Evolutionary conservation across 2,797 vertebrate genomes (phyloP).

Genomic region (Clarias pachynema): DNA sequence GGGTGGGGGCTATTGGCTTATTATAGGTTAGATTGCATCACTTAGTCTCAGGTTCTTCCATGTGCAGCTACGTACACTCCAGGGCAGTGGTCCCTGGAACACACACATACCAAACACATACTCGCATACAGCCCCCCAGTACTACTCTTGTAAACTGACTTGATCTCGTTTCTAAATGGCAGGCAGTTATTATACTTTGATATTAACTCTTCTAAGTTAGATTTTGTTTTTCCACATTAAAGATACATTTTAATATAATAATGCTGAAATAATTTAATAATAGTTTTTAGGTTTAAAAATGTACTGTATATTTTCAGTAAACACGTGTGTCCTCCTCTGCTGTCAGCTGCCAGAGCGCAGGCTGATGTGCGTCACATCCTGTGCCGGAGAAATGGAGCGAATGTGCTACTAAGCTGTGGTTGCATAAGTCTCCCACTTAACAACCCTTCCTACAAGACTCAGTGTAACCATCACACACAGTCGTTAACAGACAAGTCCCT

Average conservation of each 20-base stretch:
- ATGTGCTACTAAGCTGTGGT: slow-evolving; percentile 33
- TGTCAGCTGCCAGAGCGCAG: slow-evolving; percentile 2
- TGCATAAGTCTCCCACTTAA: slow-evolving; percentile 42
- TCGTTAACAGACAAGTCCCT: slow-evolving; percentile 29
- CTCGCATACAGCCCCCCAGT: not conserved
- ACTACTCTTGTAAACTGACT: not conserved
- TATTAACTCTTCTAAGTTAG: not conserved
- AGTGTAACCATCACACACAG: slow-evolving; percentile 26
- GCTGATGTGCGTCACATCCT: slow-evolving; percentile 45
- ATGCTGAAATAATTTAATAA: not conserved
- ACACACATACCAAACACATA: not conserved
- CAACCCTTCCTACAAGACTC: slow-evolving; percentile 18
- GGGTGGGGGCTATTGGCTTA: not conserved
- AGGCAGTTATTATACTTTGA: not conserved
- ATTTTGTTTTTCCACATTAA: not conserved
- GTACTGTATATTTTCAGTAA: not conserved
- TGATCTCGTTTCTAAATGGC: not conserved
- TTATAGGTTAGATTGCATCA: not conserved
- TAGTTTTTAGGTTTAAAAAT: not conserved
- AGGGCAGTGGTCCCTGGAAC: not conserved
- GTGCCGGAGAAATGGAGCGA: slow-evolving; percentile 3
- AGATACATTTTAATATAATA: not conserved
- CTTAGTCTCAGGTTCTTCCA: not conserved
- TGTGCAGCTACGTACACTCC: not conserved
- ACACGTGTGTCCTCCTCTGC: slow-evolving; percentile 25